phyloP scores from a whole-genome alignment of 1,140 invertebrate species.

The Procambarus virginalis region DNA sequence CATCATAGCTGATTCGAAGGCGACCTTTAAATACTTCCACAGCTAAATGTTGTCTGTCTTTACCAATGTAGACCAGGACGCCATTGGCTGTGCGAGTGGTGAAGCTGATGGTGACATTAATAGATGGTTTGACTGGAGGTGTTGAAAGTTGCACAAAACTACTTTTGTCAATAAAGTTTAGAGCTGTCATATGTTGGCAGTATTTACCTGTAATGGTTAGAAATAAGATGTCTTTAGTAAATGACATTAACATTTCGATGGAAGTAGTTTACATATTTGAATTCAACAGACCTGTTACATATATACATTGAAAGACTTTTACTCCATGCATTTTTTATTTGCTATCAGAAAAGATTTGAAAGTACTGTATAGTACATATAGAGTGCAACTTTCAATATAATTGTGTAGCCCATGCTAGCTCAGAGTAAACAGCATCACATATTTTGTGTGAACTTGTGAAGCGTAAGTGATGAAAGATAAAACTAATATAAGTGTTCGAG shows the following conservation, averaged over 20 bases:
- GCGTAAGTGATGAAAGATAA: neutral
- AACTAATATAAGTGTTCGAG: neutral
- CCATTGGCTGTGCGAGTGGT: constrained; percentile 86
- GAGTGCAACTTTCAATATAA: neutral
- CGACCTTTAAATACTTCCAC: constrained; percentile 96
- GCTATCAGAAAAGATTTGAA: neutral
- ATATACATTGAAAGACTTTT: neutral
- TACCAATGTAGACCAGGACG: constrained; percentile 85
- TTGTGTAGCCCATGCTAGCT: neutral
- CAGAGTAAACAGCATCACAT: neutral
- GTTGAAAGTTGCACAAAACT: constrained; percentile 95
- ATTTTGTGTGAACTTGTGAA: neutral
- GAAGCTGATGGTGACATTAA: constrained; percentile 95
- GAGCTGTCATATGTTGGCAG: constrained; percentile 95
- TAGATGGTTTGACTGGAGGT: constrained; percentile 83
- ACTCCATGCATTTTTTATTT: neutral
- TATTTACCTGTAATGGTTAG: constrained; percentile 82
- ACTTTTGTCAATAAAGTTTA: constrained; percentile 93
- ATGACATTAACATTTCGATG: neutral
- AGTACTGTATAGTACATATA: neutral
- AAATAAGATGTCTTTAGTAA: neutral
- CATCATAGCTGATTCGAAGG: constrained; percentile 95
- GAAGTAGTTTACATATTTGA: neutral
- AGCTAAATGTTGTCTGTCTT: constrained; percentile 88
- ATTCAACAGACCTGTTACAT: neutral